These are phyloP conservation scores for Struthidea cinerea DNA, from an alignment of 2,113 vertebrate species.

Conservation along the genomic window DNA sequence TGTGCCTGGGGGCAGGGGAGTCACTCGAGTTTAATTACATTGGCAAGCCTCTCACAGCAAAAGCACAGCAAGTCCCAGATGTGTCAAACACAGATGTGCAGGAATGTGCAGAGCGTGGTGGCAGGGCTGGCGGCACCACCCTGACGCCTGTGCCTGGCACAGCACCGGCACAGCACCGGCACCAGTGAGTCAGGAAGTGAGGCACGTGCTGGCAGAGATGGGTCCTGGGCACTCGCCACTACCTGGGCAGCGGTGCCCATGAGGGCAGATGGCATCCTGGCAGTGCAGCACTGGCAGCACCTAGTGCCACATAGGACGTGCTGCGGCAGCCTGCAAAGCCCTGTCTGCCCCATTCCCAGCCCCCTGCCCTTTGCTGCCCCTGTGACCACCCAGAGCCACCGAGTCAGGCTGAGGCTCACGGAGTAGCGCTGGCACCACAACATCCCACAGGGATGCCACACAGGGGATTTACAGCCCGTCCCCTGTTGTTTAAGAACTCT, in stretches of 20 bases:
- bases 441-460: not conserved
- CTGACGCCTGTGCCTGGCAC: fast-evolving
- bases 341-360: not conserved
- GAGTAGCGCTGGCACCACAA: not conserved
- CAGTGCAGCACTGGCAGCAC: too few relatives aligned
- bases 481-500: not conserved
- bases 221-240: fast-evolving
- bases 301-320: fast-evolving
- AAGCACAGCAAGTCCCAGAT: not conserved
- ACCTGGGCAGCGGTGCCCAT: not conserved
- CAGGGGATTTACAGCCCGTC: not conserved
- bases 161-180: fast-evolving
- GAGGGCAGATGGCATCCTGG: not conserved
- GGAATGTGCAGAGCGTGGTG: not conserved
- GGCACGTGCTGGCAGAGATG: fast-evolving
- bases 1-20: constrained; percentile 45
- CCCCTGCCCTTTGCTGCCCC: not conserved
- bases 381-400: not conserved
- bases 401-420: fast-evolving
- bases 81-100: not conserved
- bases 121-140: not conserved
- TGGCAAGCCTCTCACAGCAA: not conserved
- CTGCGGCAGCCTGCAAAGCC: not conserved
- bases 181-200: not conserved
- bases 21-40: constrained; percentile 50